Base-by-base conservation (phyloP, 2,888 invertebrate genomes). In the Melanostoma scalare region DNA sequence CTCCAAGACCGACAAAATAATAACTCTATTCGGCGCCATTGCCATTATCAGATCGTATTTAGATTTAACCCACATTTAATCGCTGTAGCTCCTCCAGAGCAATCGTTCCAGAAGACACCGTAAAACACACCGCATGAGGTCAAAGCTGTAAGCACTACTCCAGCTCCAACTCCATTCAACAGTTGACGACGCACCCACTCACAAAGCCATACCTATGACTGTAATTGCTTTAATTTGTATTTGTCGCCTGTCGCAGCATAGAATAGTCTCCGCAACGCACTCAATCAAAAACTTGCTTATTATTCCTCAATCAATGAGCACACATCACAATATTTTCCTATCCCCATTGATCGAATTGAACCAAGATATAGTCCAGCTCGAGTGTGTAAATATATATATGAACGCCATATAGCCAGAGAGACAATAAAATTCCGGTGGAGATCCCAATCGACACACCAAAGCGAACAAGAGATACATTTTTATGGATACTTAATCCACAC, bases 401-500 rank as follows among this genome's bases (percentile, higher is more conserved):
- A 50, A 46, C 80, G 77, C 77, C 81, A 63, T 33, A 46, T 33
- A 42, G 46, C 52, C 46, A 68, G 46, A 68, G 42, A 78, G 69
- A 84, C 79, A 79, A 79, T 79, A 74, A 84, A 84, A 84, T 82
- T 84, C 84, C 79, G 71, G 65, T 79, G 74, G 84, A 84, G 84
- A 84, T 84, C 74, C 71, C 74, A 71, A 84, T 84, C 78, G 79
- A 84, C 33, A 71, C 58, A 74, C 65, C 63, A 55, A 61, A 69
- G 33, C 74, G 69, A 82, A 82, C 77, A 73, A 78, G 69, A 82
- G 77, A 82, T 78, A 82, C 73, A 78, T 82, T 85, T 85, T 85
- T 85, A 85, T 85, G 56, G 85, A 85, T 68, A 85, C 85, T 85
- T 85, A 85, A 85, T 85, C 85, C 85, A 75, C 85, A 80, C 85